Conservation (phyloP, 2,113 vertebrate genomes). For the Lethenteron reissneri region DNA sequence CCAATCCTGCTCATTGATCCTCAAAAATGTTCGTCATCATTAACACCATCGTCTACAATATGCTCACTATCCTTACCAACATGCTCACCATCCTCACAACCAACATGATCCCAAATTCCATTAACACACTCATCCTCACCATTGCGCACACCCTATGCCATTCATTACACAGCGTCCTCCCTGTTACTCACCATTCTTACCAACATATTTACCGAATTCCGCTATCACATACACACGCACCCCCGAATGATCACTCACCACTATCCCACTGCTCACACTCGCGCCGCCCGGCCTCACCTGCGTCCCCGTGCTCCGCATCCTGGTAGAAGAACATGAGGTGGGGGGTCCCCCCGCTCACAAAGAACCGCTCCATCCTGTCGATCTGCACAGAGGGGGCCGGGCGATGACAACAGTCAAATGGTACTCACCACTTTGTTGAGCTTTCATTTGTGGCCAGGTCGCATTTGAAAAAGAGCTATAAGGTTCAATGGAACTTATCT, state of each 20-base stretch:
- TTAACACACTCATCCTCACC: neutral
- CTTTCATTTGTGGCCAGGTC: neutral
- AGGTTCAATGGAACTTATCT: neutral
- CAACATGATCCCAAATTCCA: no score
- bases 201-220: neutral
- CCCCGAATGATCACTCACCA: no score
- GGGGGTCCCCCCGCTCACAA: conserved; percentile 33
- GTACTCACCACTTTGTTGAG: neutral
- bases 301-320: conserved; percentile 32
- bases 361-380: conserved; percentile 60
- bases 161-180: neutral
- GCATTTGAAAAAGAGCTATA: neutral
- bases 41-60: no score
- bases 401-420: neutral
- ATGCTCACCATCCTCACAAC: no score
- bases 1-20: no score
- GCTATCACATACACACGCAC: no score
- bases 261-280: no score
- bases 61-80: no score
- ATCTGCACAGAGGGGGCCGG: conserved; percentile 25
- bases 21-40: no score
- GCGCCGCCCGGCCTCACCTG: conserved; percentile 23
- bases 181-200: neutral
- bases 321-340: conserved; percentile 79
- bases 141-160: neutral